Percentiles rank a stretch among this genome's conserved stretches.
Evolutionary conservation across 2,888 invertebrate genomes (phyloP).

Genomic region (Netelia melanura): DNA sequence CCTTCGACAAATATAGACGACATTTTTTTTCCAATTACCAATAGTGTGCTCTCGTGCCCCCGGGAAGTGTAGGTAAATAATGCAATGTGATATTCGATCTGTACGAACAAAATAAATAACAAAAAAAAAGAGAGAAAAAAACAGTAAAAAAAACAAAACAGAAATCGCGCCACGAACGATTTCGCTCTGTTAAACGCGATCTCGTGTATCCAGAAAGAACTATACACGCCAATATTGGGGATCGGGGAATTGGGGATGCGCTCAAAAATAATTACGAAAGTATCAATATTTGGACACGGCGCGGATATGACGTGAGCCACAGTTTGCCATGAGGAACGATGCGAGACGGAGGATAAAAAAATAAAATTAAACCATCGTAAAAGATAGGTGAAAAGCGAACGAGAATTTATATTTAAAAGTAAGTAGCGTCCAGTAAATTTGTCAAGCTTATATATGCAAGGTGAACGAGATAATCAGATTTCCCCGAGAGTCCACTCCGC

Average conservation of each 20-base stretch:
- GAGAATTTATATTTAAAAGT: not conserved
- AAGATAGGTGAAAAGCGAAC: not conserved
- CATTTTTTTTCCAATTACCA: slow-evolving; percentile 1
- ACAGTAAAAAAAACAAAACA: too few species aligned
- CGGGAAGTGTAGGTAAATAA: not conserved
- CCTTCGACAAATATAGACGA: slow-evolving; percentile 1
- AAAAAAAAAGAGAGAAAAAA: too few species aligned
- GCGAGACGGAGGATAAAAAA: not conserved
- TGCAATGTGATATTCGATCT: not conserved
- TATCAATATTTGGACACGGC: not conserved
- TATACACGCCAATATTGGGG: slow-evolving; percentile 4
- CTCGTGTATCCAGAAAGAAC: not conserved
- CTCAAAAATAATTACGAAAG: slow-evolving; percentile 8
- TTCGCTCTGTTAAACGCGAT: not conserved
- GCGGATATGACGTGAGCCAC: not conserved
- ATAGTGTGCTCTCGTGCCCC: not conserved
- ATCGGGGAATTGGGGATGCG: not conserved
- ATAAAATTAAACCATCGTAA: not conserved
- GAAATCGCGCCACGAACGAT: not conserved
- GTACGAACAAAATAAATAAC: not conserved
- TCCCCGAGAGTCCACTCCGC: not conserved
- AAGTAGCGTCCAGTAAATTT: not conserved
- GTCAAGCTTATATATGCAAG: not conserved
- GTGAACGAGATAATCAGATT: not conserved
- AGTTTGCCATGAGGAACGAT: not conserved